Evolutionary conservation across 2,888 invertebrate species (phyloP), one percentile per base, ranked within the genome.

Genomic region (Melanotus villosus): DNA sequence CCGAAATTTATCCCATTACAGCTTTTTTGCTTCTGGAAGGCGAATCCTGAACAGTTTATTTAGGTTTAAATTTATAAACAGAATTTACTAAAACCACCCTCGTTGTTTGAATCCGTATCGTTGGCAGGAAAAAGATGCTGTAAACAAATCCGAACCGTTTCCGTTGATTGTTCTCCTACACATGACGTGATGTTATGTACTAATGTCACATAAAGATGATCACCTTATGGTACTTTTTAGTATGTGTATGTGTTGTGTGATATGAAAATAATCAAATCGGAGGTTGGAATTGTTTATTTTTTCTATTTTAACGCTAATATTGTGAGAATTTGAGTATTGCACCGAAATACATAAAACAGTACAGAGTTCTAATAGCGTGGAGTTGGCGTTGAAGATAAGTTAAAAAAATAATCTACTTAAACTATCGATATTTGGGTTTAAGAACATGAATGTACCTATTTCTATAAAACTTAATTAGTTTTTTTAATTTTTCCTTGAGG

Each of bases 251-350:
- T 43, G 66, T 60, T 66, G 66, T 67, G 60, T 66, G 56, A 70
- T 71, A 65, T 62, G 67, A 73, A 73, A 73, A 73, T 73, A 73
- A 73, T 73, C 73, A 73, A 73, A 65, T 67, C 59, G 62, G 54
- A 73, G 68, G 71, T 70, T 72, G 68, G 70, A 64, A 62, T 50
- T 70, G 71, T 73, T 73, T 73, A 68, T 73, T 73, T 64, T 63
- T 64, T 64, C 50, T 69, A 68, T 69, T 65, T 71, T 64, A 71
- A 73, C 67, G 67, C 68, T 71, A 73, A 73, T 72, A 73, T 75
- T 75, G 75, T 75, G 71, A 72, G 72, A 70, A 73, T 73, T 73
- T 67, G 73, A 73, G 72, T 72, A 73, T 72, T 70, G 73, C 69
- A 69, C 71, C 73, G 73, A 60, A 67, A 43, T 59, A 71, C 68